A percentile compares a stretch with the other conserved stretches of the same genome.
Evolutionary conservation across 2,797 vertebrate species (phyloP).

Genomic region (Ambastaia sidthimunki): DNA sequence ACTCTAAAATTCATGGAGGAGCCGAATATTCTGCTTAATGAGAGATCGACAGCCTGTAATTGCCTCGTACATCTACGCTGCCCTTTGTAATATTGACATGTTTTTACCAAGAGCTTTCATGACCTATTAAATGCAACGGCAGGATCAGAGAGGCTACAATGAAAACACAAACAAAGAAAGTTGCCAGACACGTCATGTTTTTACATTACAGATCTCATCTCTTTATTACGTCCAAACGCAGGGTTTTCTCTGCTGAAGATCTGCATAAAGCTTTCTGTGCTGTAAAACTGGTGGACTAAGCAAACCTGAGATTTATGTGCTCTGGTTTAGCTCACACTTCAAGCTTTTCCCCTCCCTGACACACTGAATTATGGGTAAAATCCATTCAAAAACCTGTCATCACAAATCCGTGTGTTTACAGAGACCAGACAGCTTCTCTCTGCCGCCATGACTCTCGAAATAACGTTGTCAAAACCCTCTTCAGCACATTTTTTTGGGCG

Average conservation of each 20-base stretch:
- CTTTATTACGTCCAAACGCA: neutral
- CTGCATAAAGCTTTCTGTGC: neutral
- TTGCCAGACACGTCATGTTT: neutral
- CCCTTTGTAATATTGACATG: conserved; percentile 36
- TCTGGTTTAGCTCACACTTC: neutral
- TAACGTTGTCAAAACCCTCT: conserved; percentile 28
- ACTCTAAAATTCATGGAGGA: neutral
- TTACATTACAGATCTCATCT: neutral
- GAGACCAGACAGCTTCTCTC: neutral
- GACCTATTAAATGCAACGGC: conserved; percentile 9
- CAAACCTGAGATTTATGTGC: conserved; percentile 1
- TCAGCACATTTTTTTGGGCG: conserved; percentile 8
- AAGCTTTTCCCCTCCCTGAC: neutral
- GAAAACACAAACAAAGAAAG: neutral
- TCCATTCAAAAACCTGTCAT: conserved; percentile 33
- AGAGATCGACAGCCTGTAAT: conserved; percentile 34
- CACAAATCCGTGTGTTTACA: neutral
- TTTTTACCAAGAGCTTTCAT: conserved; percentile 20
- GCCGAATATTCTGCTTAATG: neutral
- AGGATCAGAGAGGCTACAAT: conserved; percentile 6
- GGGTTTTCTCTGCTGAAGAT: conserved; percentile 5
- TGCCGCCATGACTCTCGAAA: conserved; percentile 23
- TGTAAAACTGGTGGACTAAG: neutral
- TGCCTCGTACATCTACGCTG: conserved; percentile 4
- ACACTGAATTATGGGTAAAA: conserved; percentile 21